Evolutionary conservation across 2,797 vertebrate species (phyloP), one percentile per base, ranked within the genome.

Genomic region (Chrysocyon brachyurus): DNA sequence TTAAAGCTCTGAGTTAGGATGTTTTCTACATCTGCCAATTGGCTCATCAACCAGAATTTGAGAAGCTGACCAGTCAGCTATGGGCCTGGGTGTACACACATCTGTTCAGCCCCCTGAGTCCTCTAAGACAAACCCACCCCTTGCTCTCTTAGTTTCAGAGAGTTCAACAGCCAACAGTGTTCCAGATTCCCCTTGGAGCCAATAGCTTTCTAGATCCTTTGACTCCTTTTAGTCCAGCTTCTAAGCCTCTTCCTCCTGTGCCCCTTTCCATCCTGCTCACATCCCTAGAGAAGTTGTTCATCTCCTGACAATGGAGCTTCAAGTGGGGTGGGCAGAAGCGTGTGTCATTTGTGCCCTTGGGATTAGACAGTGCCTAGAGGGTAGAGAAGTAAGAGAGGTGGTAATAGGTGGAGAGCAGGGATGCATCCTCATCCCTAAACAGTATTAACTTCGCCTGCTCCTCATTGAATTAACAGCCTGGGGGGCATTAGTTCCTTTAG

Each of bases 31-130:
- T 36, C 33, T 86, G 46, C 40, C 31, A 26, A 11, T 24, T 36
- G 46, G 66, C 52, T 72, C 16, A 64, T n/a, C 31, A 40, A 59
- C 72, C 49, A 40, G 49, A 81, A 59, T 49, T 10, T 70, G 17
- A 66, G 79, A 73, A 79, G 79, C 64, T 22, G 52, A 24, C 0
- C 6, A 52, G 12, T 9, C 31, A 57, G 31, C 46, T 33, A 17
- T 0, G 10, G n/a, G 28, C 7, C 31, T 61, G 31, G 26, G 19
- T 22, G 19, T 15, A 11, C 15, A 28, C 0, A 8, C 0, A 16
- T 12, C 5, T 28, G 19, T 31, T 24, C 52, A 56, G 17, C 12
- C 8, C 19, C 22, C 72, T 61, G 12, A 2, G n/a, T 87, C 56
- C n/a, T 72, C 61, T 49, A 40, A 40, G 15, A 52, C 4, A 64